Evolutionary conservation across 2,113 vertebrate species (phyloP), one percentile per base, ranked within the genome.

Genomic region (Galeopterus variegatus): DNA sequence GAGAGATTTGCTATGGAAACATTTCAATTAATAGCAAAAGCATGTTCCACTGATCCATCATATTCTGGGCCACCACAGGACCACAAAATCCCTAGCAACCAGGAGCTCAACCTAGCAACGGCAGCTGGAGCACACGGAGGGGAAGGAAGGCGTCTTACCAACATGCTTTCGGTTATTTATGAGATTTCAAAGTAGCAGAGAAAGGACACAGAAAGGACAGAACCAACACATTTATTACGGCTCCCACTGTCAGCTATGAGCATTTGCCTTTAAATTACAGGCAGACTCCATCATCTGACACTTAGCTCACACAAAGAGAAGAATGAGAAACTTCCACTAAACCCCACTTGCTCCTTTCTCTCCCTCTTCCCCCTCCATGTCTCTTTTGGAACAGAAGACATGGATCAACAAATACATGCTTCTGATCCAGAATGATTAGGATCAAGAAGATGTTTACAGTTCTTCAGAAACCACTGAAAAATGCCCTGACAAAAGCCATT

Each of bases 61-160:
- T 84, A 60, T 95, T 76, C 94, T 62, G 85, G 96, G 93, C 85
- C 52, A 45, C 97, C 88, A 83, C 91, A 97, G 96, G 96, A 94
- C 92, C 95, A 89, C 95, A 72, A 64, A 89, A 89, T 94, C 97
- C 97, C 92, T 98, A 98, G 97, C 97, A 97, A 98, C 98, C 92
- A 80, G 89, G 77, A 96, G 92, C 73, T 94, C 88, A 95, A 73
- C 96, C 96, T 98, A 96, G 98, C 97, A 97, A 98, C 97, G 0
- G 3, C 96, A 65, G 82, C 93, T 88, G n/a, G 80, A 81, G 90
- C 50, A 33, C 15, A 54, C 10, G 0, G 62, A 73, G 69, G 54
- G 54, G 54, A 45, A 65, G 64, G 93, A 62, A 64, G 52, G 73
- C 64, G 5, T 85, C 95, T 93, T 9, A 67, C 95, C 94, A n/a